Conservation (phyloP, 2,888 invertebrate genomes). For the Trachelus iudaicus region DNA sequence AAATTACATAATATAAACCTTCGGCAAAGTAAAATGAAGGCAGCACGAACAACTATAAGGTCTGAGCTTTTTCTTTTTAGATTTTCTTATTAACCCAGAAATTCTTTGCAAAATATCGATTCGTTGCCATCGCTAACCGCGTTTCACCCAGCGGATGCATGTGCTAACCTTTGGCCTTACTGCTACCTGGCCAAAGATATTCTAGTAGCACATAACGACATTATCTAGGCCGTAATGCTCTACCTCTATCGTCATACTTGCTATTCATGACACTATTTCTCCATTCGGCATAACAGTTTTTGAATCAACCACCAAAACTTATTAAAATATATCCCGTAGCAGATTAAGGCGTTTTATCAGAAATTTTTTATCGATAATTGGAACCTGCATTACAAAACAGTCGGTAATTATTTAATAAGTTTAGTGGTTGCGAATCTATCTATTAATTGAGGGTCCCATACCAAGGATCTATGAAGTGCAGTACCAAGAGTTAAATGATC, state of each 20-base stretch:
- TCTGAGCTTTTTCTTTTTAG: neutral
- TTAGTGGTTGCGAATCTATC: slow-evolving; percentile 38
- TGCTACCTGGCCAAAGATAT: slow-evolving; percentile 42
- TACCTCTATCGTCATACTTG: slow-evolving; percentile 48
- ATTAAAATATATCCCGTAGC: slow-evolving; percentile 33
- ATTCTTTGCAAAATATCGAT: neutral
- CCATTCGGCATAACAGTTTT: slow-evolving; percentile 39
- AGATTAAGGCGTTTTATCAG: neutral
- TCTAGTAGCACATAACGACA: slow-evolving; percentile 40
- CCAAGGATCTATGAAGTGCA: slow-evolving; percentile 34
- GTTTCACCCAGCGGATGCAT: slow-evolving; percentile 40
- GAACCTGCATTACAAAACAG: neutral
- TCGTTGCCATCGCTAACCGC: neutral
- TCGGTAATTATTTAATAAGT: slow-evolving; percentile 27
- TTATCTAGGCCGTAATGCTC: slow-evolving; percentile 59
- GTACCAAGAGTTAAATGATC: slow-evolving; percentile 28
- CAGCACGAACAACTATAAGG: neutral
- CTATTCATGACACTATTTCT: slow-evolving; percentile 46
- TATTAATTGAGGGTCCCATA: slow-evolving; percentile 29
- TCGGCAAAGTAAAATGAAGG: neutral
- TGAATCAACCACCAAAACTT: slow-evolving; percentile 44
- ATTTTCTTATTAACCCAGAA: neutral
- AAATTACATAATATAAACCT: slow-evolving; percentile 8
- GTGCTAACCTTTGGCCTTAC: slow-evolving; percentile 47
- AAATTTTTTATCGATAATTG: slow-evolving; percentile 2